These are phyloP conservation scores for Thalassoma bifasciatum DNA, from an alignment of 2,113 vertebrate genomes.

Conservation along the genomic window DNA sequence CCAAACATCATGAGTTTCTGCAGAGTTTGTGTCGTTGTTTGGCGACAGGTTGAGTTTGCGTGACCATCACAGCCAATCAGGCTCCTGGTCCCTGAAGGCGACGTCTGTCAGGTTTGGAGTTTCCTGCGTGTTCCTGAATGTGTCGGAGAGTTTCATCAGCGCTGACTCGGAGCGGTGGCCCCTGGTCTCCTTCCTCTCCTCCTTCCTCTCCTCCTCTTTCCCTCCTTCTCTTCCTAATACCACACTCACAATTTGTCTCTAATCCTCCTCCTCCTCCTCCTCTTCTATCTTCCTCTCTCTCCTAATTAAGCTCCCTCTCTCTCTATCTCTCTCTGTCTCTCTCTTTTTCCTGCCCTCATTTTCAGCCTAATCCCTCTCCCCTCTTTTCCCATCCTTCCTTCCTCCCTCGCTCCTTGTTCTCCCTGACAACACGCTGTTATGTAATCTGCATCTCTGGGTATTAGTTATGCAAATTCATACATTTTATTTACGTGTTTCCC, in stretches of 20 bases:
- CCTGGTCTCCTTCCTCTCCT: background rate
- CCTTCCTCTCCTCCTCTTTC: constrained; percentile 32
- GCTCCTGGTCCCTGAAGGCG: background rate
- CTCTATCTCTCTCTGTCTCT: constrained; percentile 28
- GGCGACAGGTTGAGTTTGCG: background rate
- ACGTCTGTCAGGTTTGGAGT: constrained; percentile 5
- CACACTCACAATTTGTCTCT: constrained; percentile 39
- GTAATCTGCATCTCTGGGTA: constrained; percentile 75
- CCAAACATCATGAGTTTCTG: too few species aligned
- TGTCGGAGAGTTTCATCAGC: constrained; percentile 39
- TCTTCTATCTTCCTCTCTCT: constrained; percentile 26
- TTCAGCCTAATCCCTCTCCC: constrained; percentile 42
- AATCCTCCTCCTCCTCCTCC: constrained; percentile 26
- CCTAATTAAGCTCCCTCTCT: constrained; percentile 60
- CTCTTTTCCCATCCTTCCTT: constrained; percentile 47
- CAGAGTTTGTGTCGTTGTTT: too few species aligned
- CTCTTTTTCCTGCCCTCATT: constrained; percentile 26
- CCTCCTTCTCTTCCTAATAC: constrained; percentile 27
- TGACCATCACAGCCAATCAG: too few species aligned
- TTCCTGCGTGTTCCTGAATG: constrained; percentile 19
- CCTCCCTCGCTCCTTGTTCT: constrained; percentile 64
- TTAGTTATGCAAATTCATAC: constrained; percentile 80
- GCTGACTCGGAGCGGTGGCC: constrained; percentile 29
- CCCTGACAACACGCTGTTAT: constrained; percentile 78
- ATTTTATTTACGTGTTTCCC: constrained; percentile 73